Conservation (phyloP, 2,888 invertebrate species). For the Andrena flavipes region DNA sequence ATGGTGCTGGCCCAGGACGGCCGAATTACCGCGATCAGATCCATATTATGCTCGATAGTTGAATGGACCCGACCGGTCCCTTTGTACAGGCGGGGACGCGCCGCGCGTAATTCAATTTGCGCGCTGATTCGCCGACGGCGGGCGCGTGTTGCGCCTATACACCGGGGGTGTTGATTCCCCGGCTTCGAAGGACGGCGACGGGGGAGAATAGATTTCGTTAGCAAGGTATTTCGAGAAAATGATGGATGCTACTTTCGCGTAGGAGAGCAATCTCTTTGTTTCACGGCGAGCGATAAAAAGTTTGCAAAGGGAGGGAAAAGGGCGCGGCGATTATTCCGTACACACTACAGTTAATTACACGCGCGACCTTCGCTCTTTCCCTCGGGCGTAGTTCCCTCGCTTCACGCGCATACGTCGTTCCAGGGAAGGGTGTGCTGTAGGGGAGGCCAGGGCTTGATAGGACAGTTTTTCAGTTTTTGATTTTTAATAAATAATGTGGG, state of each 20-base stretch:
- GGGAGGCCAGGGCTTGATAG: too few relatives aligned
- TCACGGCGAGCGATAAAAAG: neutral
- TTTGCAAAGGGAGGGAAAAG: neutral
- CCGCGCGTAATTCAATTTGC: slow-evolving; percentile 34
- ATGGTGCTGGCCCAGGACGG: slow-evolving; percentile 25
- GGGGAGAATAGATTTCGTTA: too few relatives aligned
- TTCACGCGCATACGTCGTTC: neutral
- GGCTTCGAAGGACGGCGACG: too few relatives aligned
- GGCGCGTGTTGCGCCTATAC: slow-evolving; percentile 1
- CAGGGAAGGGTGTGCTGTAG: slow-evolving; percentile 1
- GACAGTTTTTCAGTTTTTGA: too few relatives aligned
- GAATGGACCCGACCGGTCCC: slow-evolving; percentile 1
- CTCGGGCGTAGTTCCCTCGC: slow-evolving; percentile 1
- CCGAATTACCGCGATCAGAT: slow-evolving; percentile 32
- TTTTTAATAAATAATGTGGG: too few relatives aligned
- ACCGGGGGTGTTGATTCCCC: slow-evolving; percentile 8
- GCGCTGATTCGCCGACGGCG: slow-evolving; percentile 27
- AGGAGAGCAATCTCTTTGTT: slow-evolving; percentile 1
- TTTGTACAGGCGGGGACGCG: slow-evolving; percentile 13
- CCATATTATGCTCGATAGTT: slow-evolving; percentile 29
- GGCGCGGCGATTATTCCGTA: slow-evolving; percentile 20
- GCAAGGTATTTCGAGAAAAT: neutral
- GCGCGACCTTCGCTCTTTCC: slow-evolving; percentile 3
- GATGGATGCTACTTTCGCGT: neutral
- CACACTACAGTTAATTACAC: slow-evolving; percentile 38